These are phyloP conservation scores for Mionectes macconnelli DNA, from an alignment of 2,113 vertebrate genomes.

Conservation along the genomic window DNA sequence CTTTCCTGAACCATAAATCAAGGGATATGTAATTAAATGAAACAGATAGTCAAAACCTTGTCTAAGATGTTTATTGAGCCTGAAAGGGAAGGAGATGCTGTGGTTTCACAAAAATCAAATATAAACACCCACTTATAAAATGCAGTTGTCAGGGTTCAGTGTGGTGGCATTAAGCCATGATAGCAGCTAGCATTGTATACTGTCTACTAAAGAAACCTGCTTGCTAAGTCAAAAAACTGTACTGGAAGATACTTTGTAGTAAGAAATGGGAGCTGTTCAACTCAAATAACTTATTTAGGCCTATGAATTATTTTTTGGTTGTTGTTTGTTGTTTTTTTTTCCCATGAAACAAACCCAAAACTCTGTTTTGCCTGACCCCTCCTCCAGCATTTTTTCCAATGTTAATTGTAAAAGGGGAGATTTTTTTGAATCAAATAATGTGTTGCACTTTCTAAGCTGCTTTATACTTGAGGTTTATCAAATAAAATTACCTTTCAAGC, in stretches of 20 bases:
- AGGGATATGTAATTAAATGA: constrained; percentile 48
- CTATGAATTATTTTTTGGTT: neutral
- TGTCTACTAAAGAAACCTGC: neutral
- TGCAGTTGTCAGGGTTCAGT: neutral
- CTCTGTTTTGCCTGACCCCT: neutral
- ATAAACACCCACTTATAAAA: constrained; percentile 31
- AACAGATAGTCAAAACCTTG: constrained; percentile 58
- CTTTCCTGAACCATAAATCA: constrained; percentile 59
- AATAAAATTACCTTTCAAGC: neutral
- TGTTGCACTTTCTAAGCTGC: neutral
- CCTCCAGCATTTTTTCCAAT: neutral
- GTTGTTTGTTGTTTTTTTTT: neutral
- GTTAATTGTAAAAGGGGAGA: neutral
- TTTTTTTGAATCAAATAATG: neutral
- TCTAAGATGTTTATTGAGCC: constrained; percentile 50
- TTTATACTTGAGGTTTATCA: neutral
- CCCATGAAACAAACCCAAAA: neutral
- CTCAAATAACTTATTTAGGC: neutral
- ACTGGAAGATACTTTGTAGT: neutral
- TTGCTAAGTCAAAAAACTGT: neutral
- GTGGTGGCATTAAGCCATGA: neutral
- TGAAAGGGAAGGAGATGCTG: constrained; percentile 20
- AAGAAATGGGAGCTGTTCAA: neutral
- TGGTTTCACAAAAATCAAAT: constrained; percentile 22
- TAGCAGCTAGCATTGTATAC: neutral